phyloP scores from a whole-genome alignment of 2,888 invertebrate species.

The Hybos culiciformis region DNA sequence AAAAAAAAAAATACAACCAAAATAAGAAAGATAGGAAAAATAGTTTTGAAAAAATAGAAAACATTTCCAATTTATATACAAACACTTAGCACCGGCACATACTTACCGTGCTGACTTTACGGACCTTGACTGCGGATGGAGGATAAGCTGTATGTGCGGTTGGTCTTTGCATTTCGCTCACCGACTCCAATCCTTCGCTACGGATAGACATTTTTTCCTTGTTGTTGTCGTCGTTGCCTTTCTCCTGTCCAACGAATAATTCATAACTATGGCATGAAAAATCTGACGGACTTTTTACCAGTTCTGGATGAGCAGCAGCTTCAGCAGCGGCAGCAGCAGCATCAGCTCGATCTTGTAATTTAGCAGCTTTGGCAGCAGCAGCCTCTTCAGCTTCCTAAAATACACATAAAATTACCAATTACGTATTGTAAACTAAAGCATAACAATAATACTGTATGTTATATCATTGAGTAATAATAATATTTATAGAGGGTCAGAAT shows the following conservation, averaged over 20 bases:
- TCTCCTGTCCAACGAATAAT: constrained; percentile 77
- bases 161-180: constrained; percentile 60
- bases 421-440: too few species aligned
- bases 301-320: constrained; percentile 42
- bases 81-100: constrained; percentile 32
- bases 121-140: constrained; percentile 48
- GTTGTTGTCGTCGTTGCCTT: constrained; percentile 79
- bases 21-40: constrained; percentile 7
- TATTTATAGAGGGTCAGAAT: too few species aligned
- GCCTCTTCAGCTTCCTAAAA: constrained; percentile 74
- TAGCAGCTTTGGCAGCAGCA: constrained; percentile 46
- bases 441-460: too few species aligned
- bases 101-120: constrained; percentile 92
- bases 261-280: constrained; percentile 88
- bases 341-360: constrained; percentile 39
- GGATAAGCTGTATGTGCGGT: constrained; percentile 39
- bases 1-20: constrained; percentile 2
- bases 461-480: too few species aligned
- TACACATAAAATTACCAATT: too few species aligned
- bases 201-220: constrained; percentile 85
- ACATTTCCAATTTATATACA: constrained; percentile 19
- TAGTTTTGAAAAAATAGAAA: constrained; percentile 11
- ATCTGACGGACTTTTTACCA: constrained; percentile 82
- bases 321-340: constrained; percentile 48
- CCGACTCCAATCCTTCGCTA: constrained; percentile 77